Base-by-base conservation (phyloP, 2,797 vertebrate species). In the Triplophysa yarkandensis region DNA sequence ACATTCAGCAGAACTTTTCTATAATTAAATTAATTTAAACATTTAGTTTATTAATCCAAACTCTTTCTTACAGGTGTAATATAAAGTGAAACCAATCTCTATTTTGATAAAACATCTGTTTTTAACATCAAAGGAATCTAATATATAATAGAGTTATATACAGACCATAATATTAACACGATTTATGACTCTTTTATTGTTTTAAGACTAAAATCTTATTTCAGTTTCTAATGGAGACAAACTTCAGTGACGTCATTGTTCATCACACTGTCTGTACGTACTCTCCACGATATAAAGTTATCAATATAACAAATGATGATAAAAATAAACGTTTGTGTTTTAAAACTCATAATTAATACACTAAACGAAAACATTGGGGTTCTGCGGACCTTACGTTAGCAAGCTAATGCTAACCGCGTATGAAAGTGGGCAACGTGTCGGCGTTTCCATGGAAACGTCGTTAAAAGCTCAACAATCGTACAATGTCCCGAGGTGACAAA, bases 331-430 rank as follows among this genome's bases (percentile, higher is more conserved):
- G 8, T 62, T 7, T 4, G 21, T 41, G 5, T 34, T 13, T 14
- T 34, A 19, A n/a, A 32, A 19, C 4, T 46, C 71, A 14, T 50
- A 14, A 43, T 74, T 34, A 0, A 2, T 32, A 25, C 48, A 25
- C 48, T 54, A 43, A 64, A 21, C 25, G 11, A 32, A 43, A 65
- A 14, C n/a, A 43, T 19, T 34, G 61, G 54, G 50, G 62, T 66
- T 55, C 39, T 58, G 13, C 48, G 19, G 21, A 39, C 21, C n/a
- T n/a, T n/a, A n/a, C n/a, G n/a, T n/a, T 61, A 75, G 64, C 64
- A n/a, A 68, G 73, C 73, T 68, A 68, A 75, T 61, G 73, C 73
- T 75, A 75, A 68, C 73, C 30, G 11, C 23, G 17, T 10, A n/a
- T 11, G 54, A 11, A 46, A 21, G 2, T 30, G 8, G 17, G 48